Percentiles rank a stretch among this genome's conserved stretches.
These are phyloP conservation scores for Penaeus chinensis DNA, from an alignment of 1,140 invertebrate genomes.

Conservation along the genomic window DNA sequence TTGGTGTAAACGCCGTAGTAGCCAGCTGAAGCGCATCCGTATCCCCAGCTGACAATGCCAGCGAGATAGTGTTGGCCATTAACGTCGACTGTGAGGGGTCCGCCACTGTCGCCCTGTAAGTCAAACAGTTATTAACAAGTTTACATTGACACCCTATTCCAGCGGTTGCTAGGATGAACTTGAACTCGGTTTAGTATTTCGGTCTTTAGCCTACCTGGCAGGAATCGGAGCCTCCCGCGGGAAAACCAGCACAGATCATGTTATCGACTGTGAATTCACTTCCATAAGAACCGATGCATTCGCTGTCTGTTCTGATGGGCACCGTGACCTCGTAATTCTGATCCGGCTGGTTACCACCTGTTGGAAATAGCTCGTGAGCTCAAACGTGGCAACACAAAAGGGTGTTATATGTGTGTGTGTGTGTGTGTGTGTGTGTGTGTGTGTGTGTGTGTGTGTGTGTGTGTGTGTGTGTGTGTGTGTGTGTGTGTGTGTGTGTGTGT, in stretches of 20 bases:
- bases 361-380: not conserved
- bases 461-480: too few relatives aligned
- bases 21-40: slow-evolving; percentile 67
- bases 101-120: slow-evolving; percentile 74
- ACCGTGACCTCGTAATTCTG: slow-evolving; percentile 72
- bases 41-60: slow-evolving; percentile 69
- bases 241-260: slow-evolving; percentile 35
- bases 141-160: not conserved
- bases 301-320: slow-evolving; percentile 70
- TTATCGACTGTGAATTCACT: not conserved
- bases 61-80: slow-evolving; percentile 67
- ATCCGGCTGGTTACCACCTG: not conserved
- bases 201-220: slow-evolving; percentile 9
- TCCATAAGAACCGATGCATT: slow-evolving; percentile 42
- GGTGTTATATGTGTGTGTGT: too few relatives aligned
- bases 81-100: slow-evolving; percentile 72
- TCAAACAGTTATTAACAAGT: too few relatives aligned
- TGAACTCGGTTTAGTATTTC: not conserved
- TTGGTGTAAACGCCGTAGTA: slow-evolving; percentile 69
- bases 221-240: slow-evolving; percentile 15
- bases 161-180: not conserved
- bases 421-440: too few relatives aligned
- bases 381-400: too few relatives aligned
- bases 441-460: too few relatives aligned
- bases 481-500: too few relatives aligned